These are phyloP conservation scores for Troides helena DNA, from an alignment of 2,888 invertebrate species.

Conservation along the genomic window DNA sequence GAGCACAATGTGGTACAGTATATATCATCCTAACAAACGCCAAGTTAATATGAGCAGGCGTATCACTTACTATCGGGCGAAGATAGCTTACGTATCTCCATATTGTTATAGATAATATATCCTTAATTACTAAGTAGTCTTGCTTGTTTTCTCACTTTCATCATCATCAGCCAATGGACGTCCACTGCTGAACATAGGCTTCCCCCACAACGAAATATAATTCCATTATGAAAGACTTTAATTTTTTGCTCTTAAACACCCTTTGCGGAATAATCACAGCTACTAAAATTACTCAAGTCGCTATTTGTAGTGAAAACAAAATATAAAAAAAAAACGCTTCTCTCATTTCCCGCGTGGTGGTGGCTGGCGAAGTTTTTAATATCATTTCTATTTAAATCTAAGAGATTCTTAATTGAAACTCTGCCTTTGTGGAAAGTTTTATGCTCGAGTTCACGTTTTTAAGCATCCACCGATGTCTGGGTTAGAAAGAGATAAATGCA, in stretches of 20 bases:
- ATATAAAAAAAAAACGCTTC: not conserved
- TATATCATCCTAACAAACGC: too few species aligned
- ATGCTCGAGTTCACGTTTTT: constrained; percentile 10
- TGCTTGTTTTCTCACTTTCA: too few species aligned
- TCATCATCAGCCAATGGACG: too few species aligned
- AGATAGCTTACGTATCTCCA: too few species aligned
- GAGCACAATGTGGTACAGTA: too few species aligned
- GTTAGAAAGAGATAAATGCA: not conserved
- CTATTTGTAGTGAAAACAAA: not conserved
- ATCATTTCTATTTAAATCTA: constrained; percentile 14
- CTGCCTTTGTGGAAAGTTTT: constrained; percentile 14
- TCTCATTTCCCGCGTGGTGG: not conserved
- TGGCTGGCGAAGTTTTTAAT: constrained; percentile 17
- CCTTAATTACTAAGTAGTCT: too few species aligned
- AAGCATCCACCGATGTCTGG: constrained; percentile 2
- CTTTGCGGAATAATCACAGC: not conserved
- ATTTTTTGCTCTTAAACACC: not conserved
- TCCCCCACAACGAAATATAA: too few species aligned
- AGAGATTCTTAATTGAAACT: constrained; percentile 19
- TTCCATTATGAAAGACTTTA: too few species aligned
- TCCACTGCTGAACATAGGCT: too few species aligned
- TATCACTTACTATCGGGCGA: too few species aligned
- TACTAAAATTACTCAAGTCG: not conserved
- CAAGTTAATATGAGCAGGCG: too few species aligned
- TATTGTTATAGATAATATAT: too few species aligned